Conservation (phyloP, 1,140 invertebrate species). For the Trypoxylus dichotomus region DNA sequence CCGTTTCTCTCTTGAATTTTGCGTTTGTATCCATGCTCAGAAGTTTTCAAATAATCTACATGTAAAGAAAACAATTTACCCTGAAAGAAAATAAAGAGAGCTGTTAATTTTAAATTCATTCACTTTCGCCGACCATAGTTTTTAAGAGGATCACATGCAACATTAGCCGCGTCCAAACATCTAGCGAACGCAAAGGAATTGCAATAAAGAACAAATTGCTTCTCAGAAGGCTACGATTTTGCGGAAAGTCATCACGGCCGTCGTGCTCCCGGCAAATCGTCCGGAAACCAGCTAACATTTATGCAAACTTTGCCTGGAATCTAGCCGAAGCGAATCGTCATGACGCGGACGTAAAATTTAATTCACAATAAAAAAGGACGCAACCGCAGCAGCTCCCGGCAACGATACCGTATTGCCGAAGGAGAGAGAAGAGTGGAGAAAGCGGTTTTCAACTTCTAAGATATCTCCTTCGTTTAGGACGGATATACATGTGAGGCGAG, state of each 20-base stretch:
- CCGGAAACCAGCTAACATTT: slow-evolving; percentile 13
- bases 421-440: background rate
- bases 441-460: background rate
- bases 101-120: slow-evolving; percentile 3
- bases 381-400: background rate
- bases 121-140: background rate
- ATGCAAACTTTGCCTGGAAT: slow-evolving; percentile 6
- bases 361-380: slow-evolving; percentile 18
- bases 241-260: slow-evolving; percentile 2
- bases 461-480: background rate
- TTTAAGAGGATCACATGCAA: slow-evolving; percentile 15
- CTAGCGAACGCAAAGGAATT: slow-evolving; percentile 10
- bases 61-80: no score
- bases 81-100: no score
- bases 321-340: background rate
- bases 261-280: background rate
- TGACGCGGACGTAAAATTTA: slow-evolving; percentile 11
- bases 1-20: no score
- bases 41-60: no score
- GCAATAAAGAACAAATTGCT: slow-evolving; percentile 24
- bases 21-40: no score
- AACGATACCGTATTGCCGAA: background rate
- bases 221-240: slow-evolving; percentile 16
- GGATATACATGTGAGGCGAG: background rate
- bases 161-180: slow-evolving; percentile 21